Conservation (phyloP, 2,113 vertebrate species). For the Ibidorhyncha struthersii region DNA sequence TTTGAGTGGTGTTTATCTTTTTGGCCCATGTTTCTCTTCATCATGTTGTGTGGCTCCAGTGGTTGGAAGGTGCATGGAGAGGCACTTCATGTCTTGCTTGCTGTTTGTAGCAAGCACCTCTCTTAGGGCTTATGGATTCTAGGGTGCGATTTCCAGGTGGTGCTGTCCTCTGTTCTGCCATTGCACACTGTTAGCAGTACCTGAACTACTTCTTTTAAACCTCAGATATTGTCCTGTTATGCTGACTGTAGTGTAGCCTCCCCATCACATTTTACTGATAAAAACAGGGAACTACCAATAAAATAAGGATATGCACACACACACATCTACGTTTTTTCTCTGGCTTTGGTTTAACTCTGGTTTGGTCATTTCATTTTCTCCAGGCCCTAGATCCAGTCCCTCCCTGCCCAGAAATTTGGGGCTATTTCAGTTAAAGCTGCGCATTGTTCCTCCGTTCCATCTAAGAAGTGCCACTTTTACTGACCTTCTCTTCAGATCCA, state of each 20-base stretch:
- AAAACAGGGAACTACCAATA: neutral
- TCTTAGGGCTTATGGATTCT: neutral
- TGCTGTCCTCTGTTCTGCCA: neutral
- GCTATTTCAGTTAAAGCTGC: neutral
- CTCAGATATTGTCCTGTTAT: neutral
- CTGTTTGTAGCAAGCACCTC: neutral
- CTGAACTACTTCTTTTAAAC: neutral
- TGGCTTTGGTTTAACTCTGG: neutral
- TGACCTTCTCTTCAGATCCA: slow-evolving; percentile 43
- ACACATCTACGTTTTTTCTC: neutral
- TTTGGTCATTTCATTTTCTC: neutral
- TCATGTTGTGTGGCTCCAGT: neutral
- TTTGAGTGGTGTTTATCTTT: neutral
- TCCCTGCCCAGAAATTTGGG: neutral
- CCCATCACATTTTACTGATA: neutral
- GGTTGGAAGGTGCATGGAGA: neutral
- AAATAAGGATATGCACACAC: neutral
- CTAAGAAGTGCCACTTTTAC: neutral
- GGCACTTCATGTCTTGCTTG: neutral
- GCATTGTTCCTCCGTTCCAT: fast-evolving
- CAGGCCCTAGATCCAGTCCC: neutral
- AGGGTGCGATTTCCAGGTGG: neutral
- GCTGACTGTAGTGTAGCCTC: neutral
- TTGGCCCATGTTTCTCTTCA: neutral
- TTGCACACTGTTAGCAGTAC: neutral